These are phyloP conservation scores for Aphodius sticticus DNA, from an alignment of 2,888 invertebrate species.

Conservation along the genomic window DNA sequence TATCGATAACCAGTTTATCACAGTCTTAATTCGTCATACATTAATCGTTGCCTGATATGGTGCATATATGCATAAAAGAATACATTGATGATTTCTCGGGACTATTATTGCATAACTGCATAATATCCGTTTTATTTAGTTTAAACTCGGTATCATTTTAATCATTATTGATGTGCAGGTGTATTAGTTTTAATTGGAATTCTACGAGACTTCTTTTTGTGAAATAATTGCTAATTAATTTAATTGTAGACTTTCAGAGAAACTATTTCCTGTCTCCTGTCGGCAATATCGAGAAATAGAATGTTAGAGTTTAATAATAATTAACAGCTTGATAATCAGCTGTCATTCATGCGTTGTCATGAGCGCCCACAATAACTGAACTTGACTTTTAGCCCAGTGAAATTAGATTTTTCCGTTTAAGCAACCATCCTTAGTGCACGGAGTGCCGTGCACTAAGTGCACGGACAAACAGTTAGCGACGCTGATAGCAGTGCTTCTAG, in stretches of 20 bases:
- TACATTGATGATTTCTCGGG: not conserved
- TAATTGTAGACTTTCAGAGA: not conserved
- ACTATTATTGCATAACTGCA: not conserved
- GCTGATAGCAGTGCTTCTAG: too few species aligned
- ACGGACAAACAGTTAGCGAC: too few species aligned
- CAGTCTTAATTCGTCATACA: not conserved
- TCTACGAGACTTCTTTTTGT: not conserved
- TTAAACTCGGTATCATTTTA: not conserved
- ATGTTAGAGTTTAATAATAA: not conserved
- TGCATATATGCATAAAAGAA: not conserved
- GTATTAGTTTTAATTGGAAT: not conserved
- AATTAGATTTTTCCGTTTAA: too few species aligned
- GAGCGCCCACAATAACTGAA: too few species aligned
- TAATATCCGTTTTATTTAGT: slow-evolving; percentile 4
- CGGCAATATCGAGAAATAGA: not conserved
- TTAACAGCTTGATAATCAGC: not conserved
- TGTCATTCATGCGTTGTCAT: not conserved
- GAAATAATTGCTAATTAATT: not conserved
- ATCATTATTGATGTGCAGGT: not conserved
- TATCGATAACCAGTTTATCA: not conserved
- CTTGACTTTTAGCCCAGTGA: too few species aligned
- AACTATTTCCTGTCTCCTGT: not conserved
- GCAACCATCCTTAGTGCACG: too few species aligned
- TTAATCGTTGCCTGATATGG: not conserved
- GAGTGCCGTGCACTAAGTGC: too few species aligned